Percentiles rank a stretch among this genome's conserved stretches.
phyloP scores from a whole-genome alignment of 2,113 vertebrate genomes.

The Cololabis saira region DNA sequence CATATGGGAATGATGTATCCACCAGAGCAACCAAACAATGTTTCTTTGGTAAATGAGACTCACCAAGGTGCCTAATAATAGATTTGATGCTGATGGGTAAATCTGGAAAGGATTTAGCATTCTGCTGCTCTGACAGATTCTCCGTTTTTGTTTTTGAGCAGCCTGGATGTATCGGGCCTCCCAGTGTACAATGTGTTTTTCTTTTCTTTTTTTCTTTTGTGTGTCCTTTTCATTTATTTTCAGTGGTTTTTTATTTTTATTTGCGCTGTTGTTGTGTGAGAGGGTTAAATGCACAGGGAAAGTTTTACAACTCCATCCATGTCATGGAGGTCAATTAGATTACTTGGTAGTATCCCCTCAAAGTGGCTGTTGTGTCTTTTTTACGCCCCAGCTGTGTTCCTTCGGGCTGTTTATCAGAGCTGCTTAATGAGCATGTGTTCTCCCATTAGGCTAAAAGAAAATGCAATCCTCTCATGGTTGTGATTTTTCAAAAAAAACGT shows the following conservation, averaged over 20 bases:
- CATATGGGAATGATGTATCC: slow-evolving; percentile 65
- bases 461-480: neutral
- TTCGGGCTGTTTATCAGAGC: slow-evolving; percentile 41
- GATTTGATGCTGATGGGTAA: slow-evolving; percentile 72
- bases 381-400: slow-evolving; percentile 55
- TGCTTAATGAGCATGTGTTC: slow-evolving; percentile 54
- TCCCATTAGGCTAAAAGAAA: slow-evolving; percentile 6
- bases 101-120: slow-evolving; percentile 76
- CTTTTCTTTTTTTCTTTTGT: slow-evolving; percentile 30
- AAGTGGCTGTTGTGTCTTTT: slow-evolving; percentile 56
- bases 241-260: slow-evolving; percentile 35
- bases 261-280: slow-evolving; percentile 22
- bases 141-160: slow-evolving; percentile 61
- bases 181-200: slow-evolving; percentile 48
- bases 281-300: slow-evolving; percentile 37
- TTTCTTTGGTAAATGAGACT: slow-evolving; percentile 64
- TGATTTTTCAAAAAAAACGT: too few species aligned
- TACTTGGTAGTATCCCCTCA: slow-evolving; percentile 55
- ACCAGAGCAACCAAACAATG: slow-evolving; percentile 57
- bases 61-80: slow-evolving; percentile 72
- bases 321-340: slow-evolving; percentile 68
- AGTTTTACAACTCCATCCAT: slow-evolving; percentile 48
- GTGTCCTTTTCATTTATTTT: slow-evolving; percentile 25
- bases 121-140: slow-evolving; percentile 71
- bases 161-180: slow-evolving; percentile 57